These are phyloP conservation scores for Zingel zingel DNA, from an alignment of 2,113 vertebrate genomes.

Conservation along the genomic window DNA sequence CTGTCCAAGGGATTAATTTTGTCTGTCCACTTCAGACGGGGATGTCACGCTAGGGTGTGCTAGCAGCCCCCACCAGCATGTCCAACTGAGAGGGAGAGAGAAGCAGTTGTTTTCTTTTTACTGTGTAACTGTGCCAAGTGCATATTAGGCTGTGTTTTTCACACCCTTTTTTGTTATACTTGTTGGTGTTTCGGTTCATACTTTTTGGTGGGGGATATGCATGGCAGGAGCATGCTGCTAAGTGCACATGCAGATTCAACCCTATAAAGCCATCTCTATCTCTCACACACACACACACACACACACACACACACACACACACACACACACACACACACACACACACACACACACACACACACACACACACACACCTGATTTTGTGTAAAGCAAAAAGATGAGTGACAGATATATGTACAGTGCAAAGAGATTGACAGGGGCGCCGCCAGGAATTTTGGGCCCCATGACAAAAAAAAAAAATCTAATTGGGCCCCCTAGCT, in stretches of 20 bases:
- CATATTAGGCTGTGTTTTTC: neutral
- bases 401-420: neutral
- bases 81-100: conserved; percentile 31
- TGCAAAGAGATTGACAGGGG: neutral
- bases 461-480: no score
- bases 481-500: no score
- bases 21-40: conserved; percentile 74
- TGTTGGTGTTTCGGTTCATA: neutral
- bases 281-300: no score
- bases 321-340: no score
- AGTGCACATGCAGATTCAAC: neutral
- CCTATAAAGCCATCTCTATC: neutral
- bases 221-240: neutral
- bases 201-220: neutral
- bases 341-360: no score
- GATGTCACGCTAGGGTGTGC: conserved; percentile 65
- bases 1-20: conserved; percentile 75
- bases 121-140: neutral
- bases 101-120: conserved; percentile 29
- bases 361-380: no score
- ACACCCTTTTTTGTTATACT: neutral
- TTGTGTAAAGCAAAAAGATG: neutral
- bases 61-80: conserved; percentile 48
- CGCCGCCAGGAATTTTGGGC: no score
- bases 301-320: no score